Base-by-base conservation (phyloP, 1,140 invertebrate genomes). In the Hyposmocoma kahamanoa region DNA sequence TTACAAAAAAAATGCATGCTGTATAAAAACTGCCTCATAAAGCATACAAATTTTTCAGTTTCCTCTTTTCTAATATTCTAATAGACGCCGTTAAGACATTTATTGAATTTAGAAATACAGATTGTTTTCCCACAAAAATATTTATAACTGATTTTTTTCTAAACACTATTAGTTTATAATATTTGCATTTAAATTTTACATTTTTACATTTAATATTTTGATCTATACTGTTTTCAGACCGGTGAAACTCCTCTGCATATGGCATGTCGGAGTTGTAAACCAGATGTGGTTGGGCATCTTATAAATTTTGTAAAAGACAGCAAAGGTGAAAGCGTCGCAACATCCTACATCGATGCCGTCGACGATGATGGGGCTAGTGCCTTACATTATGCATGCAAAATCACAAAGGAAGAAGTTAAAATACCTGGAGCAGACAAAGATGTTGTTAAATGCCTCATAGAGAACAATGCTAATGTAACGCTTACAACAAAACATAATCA, bases 221-320 rank as follows among this genome's bases (percentile, higher is more conserved):
- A n/a, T n/a, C n/a, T n/a, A 34, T 34, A 34, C 15, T 34, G 6
- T 13, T 34, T 81, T 42, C 62, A 98, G 96, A 94, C 91, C 64
- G 97, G 97, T n/a, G 97, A 99, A 87, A 98, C 96, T 0, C 94
- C 97, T 0, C 86, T 99, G 15, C 97, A 99, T 75, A 90, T 97
- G 68, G 96, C 97, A 1, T 95, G 95, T 57, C 85, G 92, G 43
- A 91, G 93, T 50, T 97, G 96, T 56, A 91, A 94, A 50, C 90
- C 96, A 2, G 93, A 96, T 47, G 93, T 98, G 13, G 94, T 97
- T 0, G 88, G 90, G 17, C 91, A 96, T 56, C 84, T 99, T 17
- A 92, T 98, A 34, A 90, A 93, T 42, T 96, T 96, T 54, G 94
- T 97, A 0, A 95, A 93, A 65, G 90, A 90, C 21, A 90, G 90